A percentile compares a stretch with the other conserved stretches of the same genome.
Evolutionary conservation across 2,888 invertebrate genomes (phyloP).

Genomic region (Carabus problematicus): DNA sequence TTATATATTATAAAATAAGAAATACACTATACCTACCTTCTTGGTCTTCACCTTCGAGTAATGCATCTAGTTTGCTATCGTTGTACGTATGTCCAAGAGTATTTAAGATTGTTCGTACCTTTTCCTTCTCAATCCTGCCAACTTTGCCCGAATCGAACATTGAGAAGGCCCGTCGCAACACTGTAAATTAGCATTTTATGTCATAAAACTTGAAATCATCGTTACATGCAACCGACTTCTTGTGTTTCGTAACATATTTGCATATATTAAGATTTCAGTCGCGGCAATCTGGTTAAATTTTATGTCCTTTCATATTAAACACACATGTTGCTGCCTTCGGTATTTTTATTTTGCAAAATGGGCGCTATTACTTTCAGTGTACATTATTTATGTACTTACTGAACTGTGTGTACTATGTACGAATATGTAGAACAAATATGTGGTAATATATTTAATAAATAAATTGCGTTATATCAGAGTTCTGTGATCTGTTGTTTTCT

Average conservation of each 20-base stretch:
- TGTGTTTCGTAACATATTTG: conserved; percentile 11
- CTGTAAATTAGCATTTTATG: conserved; percentile 57
- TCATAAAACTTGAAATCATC: too few species aligned
- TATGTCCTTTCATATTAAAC: too few species aligned
- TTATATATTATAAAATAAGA: conserved; percentile 36
- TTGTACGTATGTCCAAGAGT: conserved; percentile 83
- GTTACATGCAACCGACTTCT: conserved; percentile 4
- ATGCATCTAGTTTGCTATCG: conserved; percentile 77
- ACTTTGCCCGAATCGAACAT: conserved; percentile 85
- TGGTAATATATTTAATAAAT: not conserved
- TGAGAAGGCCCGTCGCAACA: conserved; percentile 80
- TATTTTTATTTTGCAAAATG: too few species aligned
- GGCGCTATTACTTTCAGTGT: too few species aligned
- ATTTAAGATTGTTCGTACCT: conserved; percentile 79
- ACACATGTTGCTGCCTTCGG: too few species aligned
- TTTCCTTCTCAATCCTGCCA: conserved; percentile 81
- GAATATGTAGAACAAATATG: too few species aligned
- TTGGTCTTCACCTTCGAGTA: conserved; percentile 79
- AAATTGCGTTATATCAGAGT: conserved; percentile 4
- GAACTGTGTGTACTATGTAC: too few species aligned
- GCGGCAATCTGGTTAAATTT: too few species aligned
- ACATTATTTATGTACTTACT: too few species aligned
- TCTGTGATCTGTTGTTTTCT: not conserved
- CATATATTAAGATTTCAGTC: not conserved
- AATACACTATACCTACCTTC: conserved; percentile 66